Base-by-base conservation (phyloP, 2,113 vertebrate genomes). In the Pholis gunnellus region DNA sequence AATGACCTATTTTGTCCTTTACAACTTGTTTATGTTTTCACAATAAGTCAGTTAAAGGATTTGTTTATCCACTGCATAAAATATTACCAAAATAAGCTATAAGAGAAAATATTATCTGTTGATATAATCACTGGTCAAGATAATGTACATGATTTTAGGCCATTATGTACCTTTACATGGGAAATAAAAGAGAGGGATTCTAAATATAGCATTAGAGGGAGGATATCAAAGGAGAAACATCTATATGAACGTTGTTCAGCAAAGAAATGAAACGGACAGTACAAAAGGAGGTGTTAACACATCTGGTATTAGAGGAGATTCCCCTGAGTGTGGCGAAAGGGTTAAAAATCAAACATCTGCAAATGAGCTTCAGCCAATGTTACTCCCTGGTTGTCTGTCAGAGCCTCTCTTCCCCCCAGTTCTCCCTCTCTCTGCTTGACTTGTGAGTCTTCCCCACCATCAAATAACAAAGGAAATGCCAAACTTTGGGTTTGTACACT, bases 281-380 rank as follows among this genome's bases (percentile, higher is more conserved):
- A 27, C 6, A 22, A 67, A 79, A 74, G 40, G 38, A 67, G 64
- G 44, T 72, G 42, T 85, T 70, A 77, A 44, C 71, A 79, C 44
- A 71, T 48, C 22, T 0, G 1, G 10, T 75, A 59, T 64, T 72
- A 60, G 22, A 61, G 20, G 29, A 50, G 22, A 59, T 1, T 80
- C 70, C 69, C 66, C 7, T 22, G 72, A 57, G 75, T 63, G 31
- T 72, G 38, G 60, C 63, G 38, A 46, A 66, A 46, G 40, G 13
- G 25, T 18, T 17, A 83, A 72, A 81, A 69, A 81, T 85, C 71
- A 79, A 86, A 76, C 75, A 82, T 72, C 78, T 79, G 34, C 59
- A 82, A 84, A 87, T 84, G 50, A 86, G 72, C 81, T 75, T 79
- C 78, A 77, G 66, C 10, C 40, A 27, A 27, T 79, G 40, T 46